Evolutionary conservation across 1,140 invertebrate genomes (phyloP), one percentile per base, ranked within the genome.

Genomic region (Mycetomoellerius zeteki): DNA sequence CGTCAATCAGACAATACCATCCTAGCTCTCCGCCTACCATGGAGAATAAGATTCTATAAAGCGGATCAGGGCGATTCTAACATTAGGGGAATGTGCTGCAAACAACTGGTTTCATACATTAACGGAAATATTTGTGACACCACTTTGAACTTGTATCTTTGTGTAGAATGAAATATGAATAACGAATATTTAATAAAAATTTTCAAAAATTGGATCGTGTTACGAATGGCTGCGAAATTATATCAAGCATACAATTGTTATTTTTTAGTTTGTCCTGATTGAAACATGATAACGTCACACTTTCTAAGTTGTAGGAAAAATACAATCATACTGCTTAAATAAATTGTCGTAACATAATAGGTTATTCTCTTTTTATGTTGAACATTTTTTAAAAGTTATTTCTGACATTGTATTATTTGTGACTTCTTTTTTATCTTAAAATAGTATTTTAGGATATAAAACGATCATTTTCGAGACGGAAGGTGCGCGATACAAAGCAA

Each of bases 31-130:
- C 88, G 43, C 50, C 62, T 58, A 82, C 89, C 87, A 60, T 90
- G 78, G 77, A 88, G 67, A 91, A 91, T 90, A 86, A 86, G 90
- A 91, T 91, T 88, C 82, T 87, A n/a, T 54, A 76, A 64, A 43
- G 78, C 43, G 77, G 65, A 58, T n/a, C 65, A 30, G 33, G n/a
- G 14, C 56, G 65, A 80, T 86, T 52, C 62, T 14, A 27, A 84
- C 54, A 60, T 75, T 33, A 30, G 56, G 80, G 69, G 69, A 75
- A 72, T 30, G 33, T 19, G 67, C 50, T 43, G 37, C 67, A 16
- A 58, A 58, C 37, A 73, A 72, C 78, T 82, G 80, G 80, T 80
- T 67, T 81, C 52, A 4, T 27, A 8, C 37, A 60, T 81, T 69
- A 69, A 81, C 27, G 27, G 47, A 54, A 37, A 81, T 69, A 65